Evolutionary conservation across 2,888 invertebrate genomes (phyloP).

Genomic region (Drosophila birchii): DNA sequence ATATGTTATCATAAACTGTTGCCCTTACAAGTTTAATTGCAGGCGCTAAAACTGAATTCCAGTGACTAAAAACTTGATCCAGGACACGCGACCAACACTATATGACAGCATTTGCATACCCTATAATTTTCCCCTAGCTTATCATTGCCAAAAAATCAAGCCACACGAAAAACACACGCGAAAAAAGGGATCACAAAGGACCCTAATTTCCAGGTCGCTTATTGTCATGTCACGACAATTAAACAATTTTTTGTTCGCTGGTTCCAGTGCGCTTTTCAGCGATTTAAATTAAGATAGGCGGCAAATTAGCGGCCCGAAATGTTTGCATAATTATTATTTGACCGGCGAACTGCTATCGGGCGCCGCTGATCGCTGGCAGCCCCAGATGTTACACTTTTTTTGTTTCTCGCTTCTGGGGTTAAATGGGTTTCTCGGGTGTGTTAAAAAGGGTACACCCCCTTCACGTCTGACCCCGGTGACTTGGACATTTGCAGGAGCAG

Average conservation of each 20-base stretch:
- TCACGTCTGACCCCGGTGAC: constrained; percentile 61
- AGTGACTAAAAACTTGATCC: constrained; percentile 17
- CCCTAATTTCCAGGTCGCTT: constrained; percentile 71
- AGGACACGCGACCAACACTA: constrained; percentile 62
- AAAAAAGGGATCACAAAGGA: constrained; percentile 51
- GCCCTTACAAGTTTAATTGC: constrained; percentile 61
- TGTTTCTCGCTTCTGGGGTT: constrained; percentile 42
- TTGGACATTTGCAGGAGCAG: constrained; percentile 58
- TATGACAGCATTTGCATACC: constrained; percentile 72
- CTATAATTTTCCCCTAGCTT: constrained; percentile 72
- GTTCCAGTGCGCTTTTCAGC: constrained; percentile 70
- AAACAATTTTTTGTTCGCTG: constrained; percentile 49
- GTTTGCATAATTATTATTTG: constrained; percentile 76
- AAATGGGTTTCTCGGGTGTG: constrained; percentile 27
- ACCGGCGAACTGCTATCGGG: constrained; percentile 73
- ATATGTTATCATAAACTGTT: constrained; percentile 73
- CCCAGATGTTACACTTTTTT: constrained; percentile 80
- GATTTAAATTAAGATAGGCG: constrained; percentile 82
- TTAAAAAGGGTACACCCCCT: constrained; percentile 53
- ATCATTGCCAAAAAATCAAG: constrained; percentile 74
- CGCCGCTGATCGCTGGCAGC: constrained; percentile 77
- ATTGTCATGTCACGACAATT: constrained; percentile 77
- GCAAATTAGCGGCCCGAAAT: constrained; percentile 82
- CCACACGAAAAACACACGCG: constrained; percentile 60
- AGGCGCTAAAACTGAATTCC: constrained; percentile 66